A percentile compares a stretch with the other conserved stretches of the same genome.
Conservation (phyloP, 2,113 vertebrate species). For the Tychaedon coryphoeus region DNA sequence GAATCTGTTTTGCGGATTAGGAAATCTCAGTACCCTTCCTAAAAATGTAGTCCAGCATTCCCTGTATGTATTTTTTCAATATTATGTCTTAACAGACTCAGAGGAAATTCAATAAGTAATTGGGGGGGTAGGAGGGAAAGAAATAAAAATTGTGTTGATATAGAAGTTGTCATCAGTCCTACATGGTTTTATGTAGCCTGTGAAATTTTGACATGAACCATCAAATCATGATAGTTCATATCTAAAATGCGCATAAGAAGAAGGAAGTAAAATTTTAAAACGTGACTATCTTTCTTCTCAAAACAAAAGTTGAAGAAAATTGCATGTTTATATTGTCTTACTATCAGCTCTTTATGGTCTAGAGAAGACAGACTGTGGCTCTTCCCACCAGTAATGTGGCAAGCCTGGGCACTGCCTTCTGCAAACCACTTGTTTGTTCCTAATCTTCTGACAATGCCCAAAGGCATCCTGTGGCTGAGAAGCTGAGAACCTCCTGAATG, state of each 20-base stretch:
- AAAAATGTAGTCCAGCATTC: neutral
- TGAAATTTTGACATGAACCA: neutral
- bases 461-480: neutral
- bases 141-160: accelerated
- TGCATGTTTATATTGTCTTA: neutral
- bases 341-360: neutral
- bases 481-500: neutral
- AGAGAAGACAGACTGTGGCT: neutral
- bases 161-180: neutral
- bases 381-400: neutral
- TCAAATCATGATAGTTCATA: neutral
- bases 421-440: neutral
- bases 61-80: neutral
- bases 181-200: neutral
- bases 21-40: neutral
- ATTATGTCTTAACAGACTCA: neutral
- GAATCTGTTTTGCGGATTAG: neutral
- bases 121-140: too few relatives aligned
- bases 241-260: neutral
- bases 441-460: neutral
- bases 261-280: neutral
- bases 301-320: neutral
- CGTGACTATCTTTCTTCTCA: neutral
- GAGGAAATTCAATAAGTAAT: neutral
- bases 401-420: neutral